Percentiles rank a stretch among this genome's conserved stretches.
Conservation (phyloP, 1,140 invertebrate species). For the Rhopalosiphum maidis region DNA sequence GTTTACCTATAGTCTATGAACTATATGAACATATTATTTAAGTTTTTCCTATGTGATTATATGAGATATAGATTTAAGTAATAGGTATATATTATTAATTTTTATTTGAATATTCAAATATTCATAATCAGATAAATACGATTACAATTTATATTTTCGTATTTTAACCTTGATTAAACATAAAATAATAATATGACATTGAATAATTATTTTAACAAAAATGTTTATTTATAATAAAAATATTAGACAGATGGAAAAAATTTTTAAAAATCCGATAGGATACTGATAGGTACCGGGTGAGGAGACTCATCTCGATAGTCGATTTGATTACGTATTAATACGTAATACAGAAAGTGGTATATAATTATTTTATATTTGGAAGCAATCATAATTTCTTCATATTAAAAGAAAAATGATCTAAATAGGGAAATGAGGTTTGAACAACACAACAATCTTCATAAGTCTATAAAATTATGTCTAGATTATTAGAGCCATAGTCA, state of each 20-base stretch:
- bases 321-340: background rate
- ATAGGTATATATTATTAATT: background rate
- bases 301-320: too few relatives aligned
- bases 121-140: background rate
- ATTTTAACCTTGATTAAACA: slow-evolving; percentile 7
- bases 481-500: background rate
- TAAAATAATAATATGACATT: background rate
- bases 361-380: background rate
- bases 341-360: background rate
- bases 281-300: background rate
- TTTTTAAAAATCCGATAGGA: background rate
- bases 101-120: background rate
- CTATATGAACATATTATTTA: background rate
- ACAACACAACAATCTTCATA: background rate
- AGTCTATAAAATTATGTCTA: background rate
- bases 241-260: background rate
- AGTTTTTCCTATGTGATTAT: background rate
- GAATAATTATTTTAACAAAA: slow-evolving; percentile 1
- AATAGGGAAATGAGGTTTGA: background rate
- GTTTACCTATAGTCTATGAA: background rate
- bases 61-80: background rate
- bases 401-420: background rate
- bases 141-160: background rate
- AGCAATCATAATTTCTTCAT: background rate
- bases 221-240: background rate